Evolutionary conservation across 2,797 vertebrate genomes (phyloP).

Genomic region (Chelon labrosus): DNA sequence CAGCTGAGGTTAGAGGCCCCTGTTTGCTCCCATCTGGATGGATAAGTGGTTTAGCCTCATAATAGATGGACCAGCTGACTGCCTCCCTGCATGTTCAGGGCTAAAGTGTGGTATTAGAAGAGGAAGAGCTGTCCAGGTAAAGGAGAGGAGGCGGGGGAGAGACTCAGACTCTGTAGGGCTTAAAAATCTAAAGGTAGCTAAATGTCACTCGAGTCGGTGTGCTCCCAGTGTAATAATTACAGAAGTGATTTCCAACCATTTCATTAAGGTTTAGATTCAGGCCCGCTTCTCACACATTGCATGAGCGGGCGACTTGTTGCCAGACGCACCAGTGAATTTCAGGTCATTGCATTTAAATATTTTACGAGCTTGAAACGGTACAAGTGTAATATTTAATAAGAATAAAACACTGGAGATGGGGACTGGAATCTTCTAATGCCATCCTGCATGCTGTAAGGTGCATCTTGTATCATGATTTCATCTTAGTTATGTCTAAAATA

Average conservation of each 20-base stretch:
- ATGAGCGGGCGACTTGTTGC: too few relatives aligned
- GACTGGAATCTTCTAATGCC: too few relatives aligned
- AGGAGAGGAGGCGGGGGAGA: constrained; percentile 1
- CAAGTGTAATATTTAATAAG: too few relatives aligned
- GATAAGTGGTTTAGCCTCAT: constrained; percentile 79
- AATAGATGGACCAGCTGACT: constrained; percentile 52
- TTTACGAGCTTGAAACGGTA: too few relatives aligned
- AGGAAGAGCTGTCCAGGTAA: constrained; percentile 18
- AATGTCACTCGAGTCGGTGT: background rate
- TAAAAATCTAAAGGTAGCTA: background rate
- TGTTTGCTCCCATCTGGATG: constrained; percentile 65
- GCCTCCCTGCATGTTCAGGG: constrained; percentile 31
- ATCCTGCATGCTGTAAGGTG: too few relatives aligned
- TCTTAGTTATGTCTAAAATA: too few relatives aligned
- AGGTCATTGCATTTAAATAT: background rate
- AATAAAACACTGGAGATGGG: too few relatives aligned
- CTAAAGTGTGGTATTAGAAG: constrained; percentile 67
- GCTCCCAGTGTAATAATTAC: background rate
- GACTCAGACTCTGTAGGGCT: constrained; percentile 30
- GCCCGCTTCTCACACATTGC: background rate
- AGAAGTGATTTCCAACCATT: too few relatives aligned
- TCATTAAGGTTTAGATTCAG: background rate
- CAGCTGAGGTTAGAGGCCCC: constrained; percentile 42
- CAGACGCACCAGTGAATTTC: background rate
- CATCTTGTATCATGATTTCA: too few relatives aligned